Conservation (phyloP, 2,888 invertebrate species). For the Drosophila greeni region DNA sequence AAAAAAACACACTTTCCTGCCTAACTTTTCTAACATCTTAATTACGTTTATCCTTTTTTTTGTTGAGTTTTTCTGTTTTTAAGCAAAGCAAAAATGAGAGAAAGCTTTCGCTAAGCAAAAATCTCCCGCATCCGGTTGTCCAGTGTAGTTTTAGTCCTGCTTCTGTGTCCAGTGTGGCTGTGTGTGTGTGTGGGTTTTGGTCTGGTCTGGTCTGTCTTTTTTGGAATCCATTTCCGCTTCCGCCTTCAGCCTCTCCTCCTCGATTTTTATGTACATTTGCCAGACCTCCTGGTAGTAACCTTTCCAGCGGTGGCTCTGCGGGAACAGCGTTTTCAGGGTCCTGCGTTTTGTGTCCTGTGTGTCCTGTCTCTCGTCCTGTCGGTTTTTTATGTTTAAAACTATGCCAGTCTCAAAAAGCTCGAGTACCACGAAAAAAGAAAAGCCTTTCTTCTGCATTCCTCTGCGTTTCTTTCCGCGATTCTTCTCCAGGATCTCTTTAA, state of each 20-base stretch:
- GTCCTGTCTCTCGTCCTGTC: not conserved
- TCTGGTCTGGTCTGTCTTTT: conserved; percentile 24
- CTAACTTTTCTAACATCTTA: conserved; percentile 32
- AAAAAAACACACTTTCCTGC: conserved; percentile 28
- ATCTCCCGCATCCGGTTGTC: conserved; percentile 30
- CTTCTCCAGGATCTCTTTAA: conserved; percentile 4
- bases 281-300: not conserved
- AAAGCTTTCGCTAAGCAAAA: conserved; percentile 42
- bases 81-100: conserved; percentile 44
- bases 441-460: conserved; percentile 8
- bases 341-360: conserved; percentile 14
- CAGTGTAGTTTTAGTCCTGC: conserved; percentile 18
- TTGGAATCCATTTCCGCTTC: conserved; percentile 8
- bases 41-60: conserved; percentile 12
- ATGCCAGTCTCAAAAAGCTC: conserved; percentile 80
- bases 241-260: not conserved
- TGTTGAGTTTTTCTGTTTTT: conserved; percentile 5
- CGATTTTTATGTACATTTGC: conserved; percentile 23
- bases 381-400: conserved; percentile 74
- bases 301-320: too few relatives aligned
- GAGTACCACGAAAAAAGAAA: conserved; percentile 75
- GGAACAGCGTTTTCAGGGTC: too few relatives aligned
- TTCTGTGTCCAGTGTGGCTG: conserved; percentile 5
- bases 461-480: conserved; percentile 1
- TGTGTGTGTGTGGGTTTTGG: conserved; percentile 2